Conservation (phyloP, 2,797 vertebrate genomes). For the Leptodactylus fallax region DNA sequence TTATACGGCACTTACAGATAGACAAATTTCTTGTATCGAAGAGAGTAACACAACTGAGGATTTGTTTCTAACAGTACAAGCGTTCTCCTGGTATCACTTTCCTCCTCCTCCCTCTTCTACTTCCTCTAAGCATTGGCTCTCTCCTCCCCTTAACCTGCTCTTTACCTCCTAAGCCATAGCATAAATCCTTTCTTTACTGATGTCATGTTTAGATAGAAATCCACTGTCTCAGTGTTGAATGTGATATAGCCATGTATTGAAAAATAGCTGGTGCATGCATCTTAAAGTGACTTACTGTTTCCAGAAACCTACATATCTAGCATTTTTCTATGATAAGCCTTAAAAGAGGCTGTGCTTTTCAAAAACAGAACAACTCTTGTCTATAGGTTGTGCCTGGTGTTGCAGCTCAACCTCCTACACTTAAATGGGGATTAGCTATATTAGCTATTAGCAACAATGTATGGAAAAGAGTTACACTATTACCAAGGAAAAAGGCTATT, state of each 20-base stretch:
- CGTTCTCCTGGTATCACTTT: background rate
- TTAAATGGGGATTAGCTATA: too few relatives aligned
- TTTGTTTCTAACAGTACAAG: background rate
- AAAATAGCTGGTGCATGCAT: background rate
- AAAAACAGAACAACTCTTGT: too few relatives aligned
- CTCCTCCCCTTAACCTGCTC: slow-evolving; percentile 36
- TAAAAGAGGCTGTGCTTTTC: too few relatives aligned
- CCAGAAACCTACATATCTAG: too few relatives aligned
- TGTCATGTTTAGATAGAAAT: background rate
- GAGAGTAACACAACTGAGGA: background rate
- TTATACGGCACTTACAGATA: slow-evolving; percentile 8
- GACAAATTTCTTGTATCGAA: background rate
- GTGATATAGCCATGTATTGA: background rate
- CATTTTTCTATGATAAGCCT: too few relatives aligned
- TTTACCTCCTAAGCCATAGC: slow-evolving; percentile 8
- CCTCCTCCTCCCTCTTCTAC: slow-evolving; percentile 25
- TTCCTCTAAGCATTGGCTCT: background rate
- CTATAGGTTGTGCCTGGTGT: too few relatives aligned
- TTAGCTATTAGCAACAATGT: too few relatives aligned
- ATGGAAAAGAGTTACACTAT: too few relatives aligned
- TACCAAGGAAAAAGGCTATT: too few relatives aligned
- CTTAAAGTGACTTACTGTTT: background rate
- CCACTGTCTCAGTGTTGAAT: background rate
- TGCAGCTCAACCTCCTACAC: too few relatives aligned
- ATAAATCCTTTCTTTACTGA: background rate